phyloP scores from a whole-genome alignment of 2,797 vertebrate species.

The Sorex maritimensis region DNA sequence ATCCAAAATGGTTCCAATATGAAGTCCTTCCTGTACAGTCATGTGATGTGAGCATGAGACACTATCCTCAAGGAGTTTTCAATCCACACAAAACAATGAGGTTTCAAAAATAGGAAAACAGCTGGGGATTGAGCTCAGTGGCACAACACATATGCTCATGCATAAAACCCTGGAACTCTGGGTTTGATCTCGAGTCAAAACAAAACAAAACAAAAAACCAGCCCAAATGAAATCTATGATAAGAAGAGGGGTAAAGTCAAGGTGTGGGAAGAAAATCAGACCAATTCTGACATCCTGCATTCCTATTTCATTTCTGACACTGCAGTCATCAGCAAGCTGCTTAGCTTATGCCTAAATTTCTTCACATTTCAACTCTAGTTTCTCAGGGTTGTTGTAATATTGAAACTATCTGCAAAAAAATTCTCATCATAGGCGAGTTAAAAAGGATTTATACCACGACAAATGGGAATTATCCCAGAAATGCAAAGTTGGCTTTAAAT shows the following conservation, averaged over 20 bases:
- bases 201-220: too few species aligned
- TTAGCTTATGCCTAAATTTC: conserved; percentile 21
- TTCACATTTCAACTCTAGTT: background rate
- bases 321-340: background rate
- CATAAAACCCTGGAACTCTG: too few species aligned
- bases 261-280: background rate
- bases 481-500: background rate
- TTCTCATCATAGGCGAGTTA: background rate
- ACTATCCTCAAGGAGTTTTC: conserved; percentile 16
- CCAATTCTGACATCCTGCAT: background rate
- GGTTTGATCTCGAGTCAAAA: too few species aligned
- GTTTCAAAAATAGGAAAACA: conserved; percentile 33
- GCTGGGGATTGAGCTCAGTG: background rate
- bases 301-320: background rate
- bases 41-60: background rate
- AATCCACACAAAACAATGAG: background rate
- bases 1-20: conserved; percentile 1
- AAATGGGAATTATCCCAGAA: background rate
- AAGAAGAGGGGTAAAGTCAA: conserved; percentile 13
- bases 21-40: background rate
- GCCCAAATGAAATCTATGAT: background rate
- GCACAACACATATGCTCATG: too few species aligned
- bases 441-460: background rate
- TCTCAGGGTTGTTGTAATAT: background rate
- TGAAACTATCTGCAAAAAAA: conserved; percentile 9